A percentile compares a stretch with the other conserved stretches of the same genome.
These are phyloP conservation scores for Jacana jacana DNA, from an alignment of 2,113 vertebrate genomes.

Conservation along the genomic window DNA sequence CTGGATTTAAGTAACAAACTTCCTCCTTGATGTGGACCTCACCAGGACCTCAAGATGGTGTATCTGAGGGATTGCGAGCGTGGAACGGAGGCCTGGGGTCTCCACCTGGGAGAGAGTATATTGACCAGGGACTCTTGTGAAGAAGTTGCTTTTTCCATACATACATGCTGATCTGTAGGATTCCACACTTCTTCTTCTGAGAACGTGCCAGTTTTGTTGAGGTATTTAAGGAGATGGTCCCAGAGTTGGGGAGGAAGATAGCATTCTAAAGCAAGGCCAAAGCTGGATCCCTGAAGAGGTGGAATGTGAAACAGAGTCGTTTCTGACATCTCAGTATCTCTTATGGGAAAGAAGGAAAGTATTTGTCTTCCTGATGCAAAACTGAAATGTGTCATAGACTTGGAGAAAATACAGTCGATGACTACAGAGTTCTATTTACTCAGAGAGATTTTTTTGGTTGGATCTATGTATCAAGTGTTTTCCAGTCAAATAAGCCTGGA, in stretches of 20 bases:
- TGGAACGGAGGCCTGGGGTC: not conserved
- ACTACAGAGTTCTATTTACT: not conserved
- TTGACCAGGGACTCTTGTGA: not conserved
- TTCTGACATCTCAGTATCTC: not conserved
- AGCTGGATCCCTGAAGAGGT: not conserved
- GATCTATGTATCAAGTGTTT: not conserved
- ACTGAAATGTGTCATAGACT: not conserved
- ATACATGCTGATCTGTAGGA: not conserved
- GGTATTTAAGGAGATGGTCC: not conserved
- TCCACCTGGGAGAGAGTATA: not conserved
- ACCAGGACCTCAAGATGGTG: not conserved
- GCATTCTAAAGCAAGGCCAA: not conserved
- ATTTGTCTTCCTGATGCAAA: not conserved
- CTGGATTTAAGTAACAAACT: not conserved
- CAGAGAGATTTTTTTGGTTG: not conserved
- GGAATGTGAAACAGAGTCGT: not conserved
- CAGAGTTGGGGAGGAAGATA: not conserved
- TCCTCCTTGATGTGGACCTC: not conserved
- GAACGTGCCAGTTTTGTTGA: not conserved
- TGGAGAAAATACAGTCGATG: not conserved
- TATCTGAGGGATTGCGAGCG: not conserved
- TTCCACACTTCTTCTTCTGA: not conserved
- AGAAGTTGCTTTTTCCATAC: not conserved
- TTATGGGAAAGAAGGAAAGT: not conserved
- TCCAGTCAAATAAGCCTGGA: not conserved